phyloP scores from a whole-genome alignment of 2,113 vertebrate species.

The Grallaria varia region DNA sequence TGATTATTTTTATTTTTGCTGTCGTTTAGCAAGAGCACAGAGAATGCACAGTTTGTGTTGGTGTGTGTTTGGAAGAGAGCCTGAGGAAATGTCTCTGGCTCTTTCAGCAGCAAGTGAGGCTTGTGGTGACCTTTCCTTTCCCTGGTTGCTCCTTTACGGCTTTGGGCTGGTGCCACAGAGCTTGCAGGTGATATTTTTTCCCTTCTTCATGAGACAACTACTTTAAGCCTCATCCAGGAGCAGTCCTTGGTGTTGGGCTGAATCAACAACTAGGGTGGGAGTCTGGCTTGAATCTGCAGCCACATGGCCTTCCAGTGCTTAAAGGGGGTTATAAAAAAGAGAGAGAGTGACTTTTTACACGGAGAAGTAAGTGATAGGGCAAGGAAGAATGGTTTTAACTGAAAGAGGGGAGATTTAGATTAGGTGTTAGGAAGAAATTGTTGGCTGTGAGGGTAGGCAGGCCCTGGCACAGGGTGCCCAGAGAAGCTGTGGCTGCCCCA shows the following conservation, averaged over 20 bases:
- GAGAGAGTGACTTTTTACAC: accelerated
- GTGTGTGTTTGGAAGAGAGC: not conserved
- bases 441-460: not conserved
- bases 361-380: not conserved
- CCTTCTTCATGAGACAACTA: not conserved
- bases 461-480: not conserved
- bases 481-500: not conserved
- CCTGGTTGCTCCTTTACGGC: not conserved
- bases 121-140: not conserved
- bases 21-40: not conserved
- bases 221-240: not conserved
- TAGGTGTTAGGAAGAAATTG: not conserved
- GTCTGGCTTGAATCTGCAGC: not conserved
- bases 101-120: not conserved
- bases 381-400: not conserved
- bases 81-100: not conserved
- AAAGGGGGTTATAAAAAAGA: not conserved
- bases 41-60: not conserved
- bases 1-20: not conserved
- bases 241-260: not conserved
- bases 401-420: not conserved
- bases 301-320: not conserved
- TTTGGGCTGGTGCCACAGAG: not conserved
- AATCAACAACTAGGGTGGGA: not conserved
- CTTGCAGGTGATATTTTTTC: not conserved